Conservation (phyloP, 2,113 vertebrate species). For the Gopherus flavomarginatus region DNA sequence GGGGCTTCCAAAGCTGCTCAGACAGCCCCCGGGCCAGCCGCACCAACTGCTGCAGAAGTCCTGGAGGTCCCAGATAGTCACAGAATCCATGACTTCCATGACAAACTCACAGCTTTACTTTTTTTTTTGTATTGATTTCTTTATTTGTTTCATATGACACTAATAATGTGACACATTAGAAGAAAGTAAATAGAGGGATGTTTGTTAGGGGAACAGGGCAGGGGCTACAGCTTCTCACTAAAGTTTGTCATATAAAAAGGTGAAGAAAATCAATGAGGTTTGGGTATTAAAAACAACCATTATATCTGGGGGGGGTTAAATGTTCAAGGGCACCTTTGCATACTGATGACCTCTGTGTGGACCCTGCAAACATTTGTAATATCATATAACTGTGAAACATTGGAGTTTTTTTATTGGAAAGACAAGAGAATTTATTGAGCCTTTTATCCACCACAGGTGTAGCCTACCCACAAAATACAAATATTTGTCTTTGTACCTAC, state of each 20-base stretch:
- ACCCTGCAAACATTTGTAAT: slow-evolving; percentile 60
- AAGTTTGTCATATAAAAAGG: neutral
- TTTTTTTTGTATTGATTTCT: slow-evolving; percentile 8
- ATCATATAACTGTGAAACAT: slow-evolving; percentile 49
- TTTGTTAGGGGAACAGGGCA: slow-evolving; percentile 12
- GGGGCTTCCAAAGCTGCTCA: no score
- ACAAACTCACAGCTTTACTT: no score
- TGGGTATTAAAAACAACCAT: slow-evolving; percentile 34
- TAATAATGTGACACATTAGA: neutral
- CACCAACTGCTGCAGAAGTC: no score
- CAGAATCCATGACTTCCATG: no score
- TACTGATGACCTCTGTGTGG: slow-evolving; percentile 44
- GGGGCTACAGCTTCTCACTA: neutral
- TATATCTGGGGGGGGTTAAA: slow-evolving; percentile 23
- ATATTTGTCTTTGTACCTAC: slow-evolving; percentile 72
- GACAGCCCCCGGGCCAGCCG: no score
- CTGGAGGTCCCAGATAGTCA: no score
- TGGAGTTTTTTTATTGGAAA: slow-evolving; percentile 62
- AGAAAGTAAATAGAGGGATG: slow-evolving; percentile 7
- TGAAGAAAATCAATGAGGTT: neutral
- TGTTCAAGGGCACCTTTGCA: slow-evolving; percentile 45
- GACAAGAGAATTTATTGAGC: slow-evolving; percentile 65
- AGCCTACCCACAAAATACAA: slow-evolving; percentile 62
- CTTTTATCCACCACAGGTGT: slow-evolving; percentile 48
- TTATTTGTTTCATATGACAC: neutral